A percentile compares a stretch with the other conserved stretches of the same genome.
These are phyloP conservation scores for Ptychadena robeensis DNA, from an alignment of 2,797 vertebrate species.

Conservation along the genomic window DNA sequence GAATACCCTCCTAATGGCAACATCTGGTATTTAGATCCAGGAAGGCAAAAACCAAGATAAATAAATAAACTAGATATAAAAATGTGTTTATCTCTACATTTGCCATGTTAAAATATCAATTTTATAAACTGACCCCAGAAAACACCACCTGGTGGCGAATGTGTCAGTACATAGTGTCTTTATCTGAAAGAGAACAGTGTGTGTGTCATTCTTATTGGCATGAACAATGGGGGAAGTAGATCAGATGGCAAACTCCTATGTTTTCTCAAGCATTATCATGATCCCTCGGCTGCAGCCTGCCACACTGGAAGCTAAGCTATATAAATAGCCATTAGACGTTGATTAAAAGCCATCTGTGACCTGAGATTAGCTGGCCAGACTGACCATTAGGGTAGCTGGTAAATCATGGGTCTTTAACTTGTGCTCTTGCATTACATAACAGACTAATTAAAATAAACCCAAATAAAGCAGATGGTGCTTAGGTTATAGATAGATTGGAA, in stretches of 20 bases:
- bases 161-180: not conserved
- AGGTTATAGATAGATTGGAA: not conserved
- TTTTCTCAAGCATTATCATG: conserved; percentile 43
- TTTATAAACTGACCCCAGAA: not conserved
- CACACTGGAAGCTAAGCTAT: conserved; percentile 58
- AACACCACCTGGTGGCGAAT: conserved; percentile 19
- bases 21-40: too few species aligned
- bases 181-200: conserved; percentile 33
- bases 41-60: too few species aligned
- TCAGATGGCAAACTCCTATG: conserved; percentile 36
- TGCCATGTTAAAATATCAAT: too few species aligned
- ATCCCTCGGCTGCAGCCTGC: conserved; percentile 48
- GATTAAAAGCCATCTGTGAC: conserved; percentile 63
- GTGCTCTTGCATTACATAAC: conserved; percentile 42
- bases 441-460: conserved; percentile 53
- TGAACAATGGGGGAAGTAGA: conserved; percentile 35
- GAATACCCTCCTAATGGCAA: too few species aligned
- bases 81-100: too few species aligned
- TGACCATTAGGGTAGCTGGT: conserved; percentile 56
- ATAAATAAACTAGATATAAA: too few species aligned
- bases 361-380: conserved; percentile 58
- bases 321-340: conserved; percentile 56
- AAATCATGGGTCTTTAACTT: conserved; percentile 50
- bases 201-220: not conserved
- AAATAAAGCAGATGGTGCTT: conserved; percentile 26